Evolutionary conservation across 2,113 vertebrate genomes (phyloP).

Genomic region (Damaliscus lunatus): DNA sequence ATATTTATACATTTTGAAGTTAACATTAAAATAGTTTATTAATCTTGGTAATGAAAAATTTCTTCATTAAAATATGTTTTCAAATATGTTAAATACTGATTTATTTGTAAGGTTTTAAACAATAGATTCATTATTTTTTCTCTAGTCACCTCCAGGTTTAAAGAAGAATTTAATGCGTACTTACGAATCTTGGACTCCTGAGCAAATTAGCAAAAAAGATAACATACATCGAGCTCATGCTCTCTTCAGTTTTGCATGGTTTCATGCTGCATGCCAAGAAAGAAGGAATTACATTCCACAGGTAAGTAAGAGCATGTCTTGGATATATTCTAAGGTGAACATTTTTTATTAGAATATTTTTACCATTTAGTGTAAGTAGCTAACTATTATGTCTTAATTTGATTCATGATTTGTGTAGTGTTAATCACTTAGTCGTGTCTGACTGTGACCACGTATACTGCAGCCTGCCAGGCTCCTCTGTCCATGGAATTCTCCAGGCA

Average conservation of each 20-base stretch:
- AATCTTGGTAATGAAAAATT: not conserved
- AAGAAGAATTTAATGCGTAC: slow-evolving; percentile 98
- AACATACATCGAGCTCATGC: slow-evolving; percentile 87
- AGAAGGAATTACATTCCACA: slow-evolving; percentile 98
- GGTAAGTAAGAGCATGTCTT: slow-evolving; percentile 75
- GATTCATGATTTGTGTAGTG: not conserved
- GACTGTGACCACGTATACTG: not conserved
- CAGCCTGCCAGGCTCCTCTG: not conserved
- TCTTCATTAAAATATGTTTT: not conserved
- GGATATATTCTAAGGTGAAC: not conserved
- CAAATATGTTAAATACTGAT: not conserved
- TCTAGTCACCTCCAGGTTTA: slow-evolving; percentile 94
- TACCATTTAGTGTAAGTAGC: not conserved
- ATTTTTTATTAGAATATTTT: not conserved
- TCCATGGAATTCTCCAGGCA: not conserved
- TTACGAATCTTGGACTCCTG: slow-evolving; percentile 95
- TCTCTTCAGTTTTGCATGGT: slow-evolving; percentile 98
- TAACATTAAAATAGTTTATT: not conserved
- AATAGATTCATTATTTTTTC: slow-evolving; percentile 8
- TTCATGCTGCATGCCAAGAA: slow-evolving; percentile 98
- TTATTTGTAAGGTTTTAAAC: not conserved
- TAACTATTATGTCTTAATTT: not conserved
- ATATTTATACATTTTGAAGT: not conserved
- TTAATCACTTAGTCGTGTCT: not conserved
- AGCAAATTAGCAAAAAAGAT: slow-evolving; percentile 93